Evolutionary conservation across 2,113 vertebrate species (phyloP), one percentile per base, ranked within the genome.

Genomic region (Cygnus atratus): DNA sequence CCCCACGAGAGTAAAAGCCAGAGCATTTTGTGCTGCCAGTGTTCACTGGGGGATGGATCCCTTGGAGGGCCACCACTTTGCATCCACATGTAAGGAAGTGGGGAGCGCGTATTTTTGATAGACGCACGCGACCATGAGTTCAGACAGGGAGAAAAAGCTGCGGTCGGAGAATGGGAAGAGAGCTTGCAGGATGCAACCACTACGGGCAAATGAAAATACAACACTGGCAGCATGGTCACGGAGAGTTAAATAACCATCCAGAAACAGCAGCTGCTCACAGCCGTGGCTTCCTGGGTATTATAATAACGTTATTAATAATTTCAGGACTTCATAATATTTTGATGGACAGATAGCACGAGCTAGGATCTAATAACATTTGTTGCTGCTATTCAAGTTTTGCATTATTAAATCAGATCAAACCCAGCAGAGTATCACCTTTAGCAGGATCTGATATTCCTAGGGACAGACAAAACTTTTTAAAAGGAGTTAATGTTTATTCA

Each of bases 341-440:
- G 14, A 78, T 31, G 76, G 57, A 52, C 52, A 72, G 67, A 82
- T 86, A 94, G n/a, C 12, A 20, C 55, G 77, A 66, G 35, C 65
- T 67, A 83, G 88, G 37, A 81, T 66, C 55, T 95, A 90, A 95
- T 92, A 76, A 93, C 73, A n/a, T 82, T 67, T 84, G 55, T 43
- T 85, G 85, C 79, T 91, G 75, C 87, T 74, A 82, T 93, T 88
- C n/a, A 68, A 85, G 93, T 94, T 81, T 88, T 92, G 48, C 70
- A 84, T 94, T 95, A 90, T 95, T 97, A 87, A 92, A 96, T 80
- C 63, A 88, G 44, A 92, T 87, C 68, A 83, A 6, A 74, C 43
- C 33, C 24, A 37, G 46, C 91, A 86, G 44, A 79, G 20, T 50
- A 66, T 90, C 48, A 67, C 13, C 29, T n/a, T 65, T 43, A 58